These are phyloP conservation scores for Ammodytes marinus DNA, from an alignment of 2,113 vertebrate genomes.

Conservation along the genomic window DNA sequence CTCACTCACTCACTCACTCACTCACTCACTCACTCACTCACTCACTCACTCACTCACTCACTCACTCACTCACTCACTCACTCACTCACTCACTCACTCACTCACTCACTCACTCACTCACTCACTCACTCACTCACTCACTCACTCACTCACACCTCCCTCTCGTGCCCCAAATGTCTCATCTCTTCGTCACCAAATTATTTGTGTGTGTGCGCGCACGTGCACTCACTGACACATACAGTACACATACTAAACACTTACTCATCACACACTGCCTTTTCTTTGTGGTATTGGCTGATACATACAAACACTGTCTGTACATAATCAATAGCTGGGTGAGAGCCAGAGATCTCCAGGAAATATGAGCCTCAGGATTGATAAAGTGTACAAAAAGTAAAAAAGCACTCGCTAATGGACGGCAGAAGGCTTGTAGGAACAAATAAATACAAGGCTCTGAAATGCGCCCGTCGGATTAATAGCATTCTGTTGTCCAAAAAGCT, in stretches of 20 bases:
- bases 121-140: too few relatives aligned
- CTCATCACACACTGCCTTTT: constrained; percentile 36
- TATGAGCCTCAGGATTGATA: constrained; percentile 66
- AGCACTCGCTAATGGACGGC: constrained; percentile 66
- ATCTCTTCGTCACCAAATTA: constrained; percentile 42
- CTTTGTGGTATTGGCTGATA: constrained; percentile 50
- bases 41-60: too few relatives aligned
- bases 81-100: too few relatives aligned
- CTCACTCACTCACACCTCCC: not conserved
- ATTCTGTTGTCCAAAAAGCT: constrained; percentile 52
- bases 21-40: too few relatives aligned
- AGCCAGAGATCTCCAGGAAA: constrained; percentile 69
- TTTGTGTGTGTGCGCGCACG: constrained; percentile 29
- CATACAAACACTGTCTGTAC: constrained; percentile 1
- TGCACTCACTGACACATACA: constrained; percentile 22
- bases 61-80: too few relatives aligned
- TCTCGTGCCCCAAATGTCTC: constrained; percentile 42
- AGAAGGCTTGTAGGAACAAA: constrained; percentile 60
- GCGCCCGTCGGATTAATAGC: constrained; percentile 57
- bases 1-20: too few relatives aligned
- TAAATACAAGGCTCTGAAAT: constrained; percentile 54
- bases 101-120: too few relatives aligned
- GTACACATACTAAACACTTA: constrained; percentile 1
- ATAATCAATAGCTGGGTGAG: constrained; percentile 38
- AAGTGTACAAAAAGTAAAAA: constrained; percentile 62